phyloP scores from a whole-genome alignment of 1,140 invertebrate genomes.

The Drosophila paulistorum region DNA sequence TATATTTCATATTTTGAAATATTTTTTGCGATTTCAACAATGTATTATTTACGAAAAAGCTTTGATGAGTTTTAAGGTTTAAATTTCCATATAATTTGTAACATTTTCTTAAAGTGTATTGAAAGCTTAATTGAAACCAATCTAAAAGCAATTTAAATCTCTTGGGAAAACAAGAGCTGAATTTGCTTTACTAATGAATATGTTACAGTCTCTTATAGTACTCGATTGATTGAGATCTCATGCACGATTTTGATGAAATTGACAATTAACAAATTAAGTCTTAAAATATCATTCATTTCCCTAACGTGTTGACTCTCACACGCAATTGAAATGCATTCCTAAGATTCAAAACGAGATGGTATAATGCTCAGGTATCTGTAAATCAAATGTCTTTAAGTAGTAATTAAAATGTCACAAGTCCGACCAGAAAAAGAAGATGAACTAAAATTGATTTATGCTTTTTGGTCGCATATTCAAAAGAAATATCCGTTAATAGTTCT shows the following conservation, averaged over 20 bases:
- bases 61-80: no score
- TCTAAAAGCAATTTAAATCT: neutral
- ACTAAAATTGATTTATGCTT: constrained; percentile 72
- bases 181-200: neutral
- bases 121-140: no score
- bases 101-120: no score
- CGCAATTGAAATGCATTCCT: constrained; percentile 12
- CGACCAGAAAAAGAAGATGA: constrained; percentile 33
- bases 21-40: no score
- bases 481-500: constrained; percentile 74
- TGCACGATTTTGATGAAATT: neutral
- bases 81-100: no score
- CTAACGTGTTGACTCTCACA: constrained; percentile 14
- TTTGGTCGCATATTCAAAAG: constrained; percentile 62
- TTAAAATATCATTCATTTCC: neutral
- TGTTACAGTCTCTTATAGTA: neutral
- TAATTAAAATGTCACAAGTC: constrained; percentile 75
- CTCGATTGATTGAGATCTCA: neutral
- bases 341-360: neutral
- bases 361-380: constrained; percentile 46
- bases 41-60: no score
- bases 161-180: no score
- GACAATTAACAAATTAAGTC: constrained; percentile 10
- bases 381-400: constrained; percentile 66
- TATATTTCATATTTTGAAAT: no score